These are phyloP conservation scores for Rattus rattus DNA, from an alignment of 2,113 vertebrate species.

Conservation along the genomic window DNA sequence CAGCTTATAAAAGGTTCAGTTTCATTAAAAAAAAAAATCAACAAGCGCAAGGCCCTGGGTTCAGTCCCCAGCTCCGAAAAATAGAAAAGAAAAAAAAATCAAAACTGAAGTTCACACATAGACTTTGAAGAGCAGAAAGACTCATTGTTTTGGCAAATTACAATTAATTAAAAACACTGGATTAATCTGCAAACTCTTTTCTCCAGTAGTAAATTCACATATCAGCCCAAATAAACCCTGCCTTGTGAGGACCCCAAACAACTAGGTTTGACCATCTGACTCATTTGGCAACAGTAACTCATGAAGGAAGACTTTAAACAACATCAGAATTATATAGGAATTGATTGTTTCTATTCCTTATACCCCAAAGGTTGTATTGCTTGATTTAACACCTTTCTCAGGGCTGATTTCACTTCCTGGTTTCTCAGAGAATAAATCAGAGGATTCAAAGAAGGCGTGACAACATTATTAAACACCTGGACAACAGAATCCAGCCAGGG, in stretches of 20 bases:
- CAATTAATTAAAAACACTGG: not conserved
- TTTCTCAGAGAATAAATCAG: constrained; percentile 76
- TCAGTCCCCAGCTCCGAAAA: too few species aligned
- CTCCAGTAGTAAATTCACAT: not conserved
- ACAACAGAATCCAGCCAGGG: constrained; percentile 68
- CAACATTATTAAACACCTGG: constrained; percentile 68
- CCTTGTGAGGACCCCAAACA: not conserved
- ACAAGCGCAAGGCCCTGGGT: too few species aligned
- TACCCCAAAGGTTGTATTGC: not conserved
- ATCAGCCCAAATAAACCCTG: not conserved
- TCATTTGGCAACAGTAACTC: not conserved
- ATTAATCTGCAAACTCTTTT: not conserved
- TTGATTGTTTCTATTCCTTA: not conserved
- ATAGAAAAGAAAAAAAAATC: not conserved
- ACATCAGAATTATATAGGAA: not conserved
- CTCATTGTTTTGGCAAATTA: not conserved
- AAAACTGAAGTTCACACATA: not conserved
- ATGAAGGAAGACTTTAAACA: not conserved
- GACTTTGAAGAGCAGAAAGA: not conserved
- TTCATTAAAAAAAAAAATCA: not conserved
- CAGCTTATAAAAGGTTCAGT: not conserved
- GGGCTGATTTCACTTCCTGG: constrained; percentile 64
- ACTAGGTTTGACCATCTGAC: not conserved
- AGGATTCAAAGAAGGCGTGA: constrained; percentile 70
- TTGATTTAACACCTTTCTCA: constrained; percentile 42